A percentile compares a stretch with the other conserved stretches of the same genome.
phyloP scores from a whole-genome alignment of 2,113 vertebrate genomes.

The Laticauda laticaudata region DNA sequence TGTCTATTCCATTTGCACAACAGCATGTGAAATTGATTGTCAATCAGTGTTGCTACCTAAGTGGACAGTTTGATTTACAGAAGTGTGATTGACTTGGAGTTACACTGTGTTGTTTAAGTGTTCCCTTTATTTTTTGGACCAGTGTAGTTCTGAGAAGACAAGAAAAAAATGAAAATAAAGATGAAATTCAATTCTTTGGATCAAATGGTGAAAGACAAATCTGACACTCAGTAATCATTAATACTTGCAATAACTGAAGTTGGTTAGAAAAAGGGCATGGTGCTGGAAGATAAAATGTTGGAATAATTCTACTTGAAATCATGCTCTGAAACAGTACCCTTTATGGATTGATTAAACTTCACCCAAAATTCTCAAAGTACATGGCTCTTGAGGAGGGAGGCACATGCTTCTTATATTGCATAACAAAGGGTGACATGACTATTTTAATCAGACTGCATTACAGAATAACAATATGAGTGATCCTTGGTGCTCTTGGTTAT shows the following conservation, averaged over 20 bases:
- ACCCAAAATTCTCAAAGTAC: constrained; percentile 52
- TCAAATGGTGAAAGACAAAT: constrained; percentile 20
- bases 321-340: constrained; percentile 54
- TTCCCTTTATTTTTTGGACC: too few relatives aligned
- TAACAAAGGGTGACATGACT: constrained; percentile 49
- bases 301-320: constrained; percentile 60
- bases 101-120: too few relatives aligned
- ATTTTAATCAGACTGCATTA: constrained; percentile 20
- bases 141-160: background rate
- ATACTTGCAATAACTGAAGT: constrained; percentile 20
- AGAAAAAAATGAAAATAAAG: constrained; percentile 35
- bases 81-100: too few relatives aligned
- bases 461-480: background rate
- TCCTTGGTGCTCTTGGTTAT: too few relatives aligned
- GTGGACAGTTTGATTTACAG: too few relatives aligned
- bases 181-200: constrained; percentile 31
- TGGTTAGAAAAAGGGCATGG: constrained; percentile 40
- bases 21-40: too few relatives aligned
- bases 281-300: constrained; percentile 35
- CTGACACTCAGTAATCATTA: constrained; percentile 29
- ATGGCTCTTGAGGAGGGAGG: constrained; percentile 53
- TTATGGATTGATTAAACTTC: constrained; percentile 63
- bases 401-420: constrained; percentile 52
- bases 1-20: too few relatives aligned
- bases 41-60: too few relatives aligned